Evolutionary conservation across 2,888 invertebrate species (phyloP), one percentile per base, ranked within the genome.

Genomic region (Disparrhopalites patrizii): DNA sequence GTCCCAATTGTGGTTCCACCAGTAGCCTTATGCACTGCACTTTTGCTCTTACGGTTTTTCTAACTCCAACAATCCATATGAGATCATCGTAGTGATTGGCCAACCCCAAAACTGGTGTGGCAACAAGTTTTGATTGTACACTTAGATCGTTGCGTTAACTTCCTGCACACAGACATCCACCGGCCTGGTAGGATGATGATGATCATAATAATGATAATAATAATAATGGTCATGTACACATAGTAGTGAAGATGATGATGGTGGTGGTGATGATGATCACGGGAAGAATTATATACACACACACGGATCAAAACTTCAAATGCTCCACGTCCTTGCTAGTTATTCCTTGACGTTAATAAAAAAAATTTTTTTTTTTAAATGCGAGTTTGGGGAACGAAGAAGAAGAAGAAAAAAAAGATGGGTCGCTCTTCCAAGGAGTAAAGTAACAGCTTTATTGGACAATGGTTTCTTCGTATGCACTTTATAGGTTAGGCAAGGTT

Each of bases 31-130:
- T 62, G 65, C 50, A 68, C 51, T 68, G 65, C 66, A 65, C 68
- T 58, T 68, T 68, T 68, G 68, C 62, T 68, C 68, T 68, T 68
- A 68, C 68, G 68, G 68, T 68, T 66, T n/a, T n/a, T 61, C 61
- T 66, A 62, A 27, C 40, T 57, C 47, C n/a, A n/a, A 33, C 36
- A 57, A 57, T 57, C 38, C 40, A 57, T 57, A 57, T 38, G 40
- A 57, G 57, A 57, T 57, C 27, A 31, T 58, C 52, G 28, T 30
- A 23, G 31, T 47, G 63, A 33, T 50, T 64, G 65, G 52, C 65
- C 52, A 65, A 65, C 50, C 57, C 52, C 50, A 31, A 62, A 66
- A 57, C 64, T 64, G 64, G 64, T 64, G 57, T 64, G 38, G 38
- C 64, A 65, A 65, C 65, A 66, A 66, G 40, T 56, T 52, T 30